phyloP scores from a whole-genome alignment of 2,113 vertebrate genomes.

The Platysteira castanea region DNA sequence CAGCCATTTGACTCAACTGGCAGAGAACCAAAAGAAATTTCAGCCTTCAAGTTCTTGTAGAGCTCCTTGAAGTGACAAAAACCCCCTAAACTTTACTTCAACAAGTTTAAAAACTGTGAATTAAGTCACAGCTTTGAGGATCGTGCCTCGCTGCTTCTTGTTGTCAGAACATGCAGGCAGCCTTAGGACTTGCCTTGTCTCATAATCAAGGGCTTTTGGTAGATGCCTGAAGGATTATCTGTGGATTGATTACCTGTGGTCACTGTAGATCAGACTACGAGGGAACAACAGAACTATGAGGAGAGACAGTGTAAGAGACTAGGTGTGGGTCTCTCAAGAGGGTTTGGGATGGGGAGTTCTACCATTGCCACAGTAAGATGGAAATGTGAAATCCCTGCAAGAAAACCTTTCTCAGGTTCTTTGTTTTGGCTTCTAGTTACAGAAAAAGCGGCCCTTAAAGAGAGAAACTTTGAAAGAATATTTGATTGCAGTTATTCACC shows the following conservation, averaged over 20 bases:
- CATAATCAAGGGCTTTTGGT: not conserved
- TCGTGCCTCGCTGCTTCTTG: not conserved
- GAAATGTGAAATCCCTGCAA: not conserved
- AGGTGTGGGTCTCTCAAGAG: not conserved
- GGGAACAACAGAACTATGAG: not conserved
- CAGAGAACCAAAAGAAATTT: not conserved
- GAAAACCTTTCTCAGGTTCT: not conserved
- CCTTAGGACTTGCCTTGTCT: not conserved
- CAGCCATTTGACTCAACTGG: not conserved
- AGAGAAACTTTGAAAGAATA: not conserved
- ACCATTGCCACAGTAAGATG: not conserved
- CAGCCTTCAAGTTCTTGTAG: not conserved
- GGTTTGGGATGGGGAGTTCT: not conserved
- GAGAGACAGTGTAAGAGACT: not conserved
- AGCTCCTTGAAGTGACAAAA: not conserved
- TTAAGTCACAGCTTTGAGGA: not conserved
- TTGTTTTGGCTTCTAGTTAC: not conserved
- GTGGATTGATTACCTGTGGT: fast-evolving
- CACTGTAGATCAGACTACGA: not conserved
- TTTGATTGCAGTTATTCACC: not conserved
- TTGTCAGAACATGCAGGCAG: not conserved
- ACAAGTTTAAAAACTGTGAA: not conserved
- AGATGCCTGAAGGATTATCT: not conserved
- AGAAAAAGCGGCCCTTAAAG: not conserved
- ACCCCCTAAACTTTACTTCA: not conserved